phyloP scores from a whole-genome alignment of 2,113 vertebrate species.

The Muntiacus reevesi region DNA sequence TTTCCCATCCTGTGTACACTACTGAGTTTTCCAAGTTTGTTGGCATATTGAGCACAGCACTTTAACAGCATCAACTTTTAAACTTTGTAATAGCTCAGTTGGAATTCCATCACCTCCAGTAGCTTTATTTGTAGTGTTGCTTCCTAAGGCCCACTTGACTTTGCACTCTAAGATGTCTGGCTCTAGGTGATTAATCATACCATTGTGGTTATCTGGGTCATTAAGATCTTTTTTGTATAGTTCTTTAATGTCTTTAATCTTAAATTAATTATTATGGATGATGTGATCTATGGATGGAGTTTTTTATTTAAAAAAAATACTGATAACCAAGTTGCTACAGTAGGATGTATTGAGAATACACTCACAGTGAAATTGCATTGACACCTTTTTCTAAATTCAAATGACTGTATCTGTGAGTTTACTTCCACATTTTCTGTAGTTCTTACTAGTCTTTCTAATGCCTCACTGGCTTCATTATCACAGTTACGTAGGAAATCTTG shows the following conservation, averaged over 20 bases:
- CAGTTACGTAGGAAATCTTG: background rate
- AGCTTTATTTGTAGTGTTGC: background rate
- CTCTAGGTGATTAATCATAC: background rate
- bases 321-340: background rate
- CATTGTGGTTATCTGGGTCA: background rate
- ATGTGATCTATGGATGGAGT: background rate
- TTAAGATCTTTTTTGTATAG: background rate
- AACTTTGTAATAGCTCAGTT: background rate
- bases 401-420: background rate
- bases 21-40: background rate
- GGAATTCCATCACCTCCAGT: background rate
- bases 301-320: background rate
- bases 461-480: background rate
- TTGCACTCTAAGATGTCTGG: background rate
- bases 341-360: background rate
- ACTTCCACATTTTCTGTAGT: background rate
- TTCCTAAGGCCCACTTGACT: background rate
- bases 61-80: background rate
- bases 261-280: background rate
- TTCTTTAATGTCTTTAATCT: background rate
- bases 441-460: background rate
- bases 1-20: background rate
- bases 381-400: background rate
- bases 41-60: background rate
- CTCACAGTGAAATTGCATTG: background rate